These are phyloP conservation scores for Ctenopoma kingsleyae DNA, from an alignment of 2,797 vertebrate genomes.

Conservation along the genomic window DNA sequence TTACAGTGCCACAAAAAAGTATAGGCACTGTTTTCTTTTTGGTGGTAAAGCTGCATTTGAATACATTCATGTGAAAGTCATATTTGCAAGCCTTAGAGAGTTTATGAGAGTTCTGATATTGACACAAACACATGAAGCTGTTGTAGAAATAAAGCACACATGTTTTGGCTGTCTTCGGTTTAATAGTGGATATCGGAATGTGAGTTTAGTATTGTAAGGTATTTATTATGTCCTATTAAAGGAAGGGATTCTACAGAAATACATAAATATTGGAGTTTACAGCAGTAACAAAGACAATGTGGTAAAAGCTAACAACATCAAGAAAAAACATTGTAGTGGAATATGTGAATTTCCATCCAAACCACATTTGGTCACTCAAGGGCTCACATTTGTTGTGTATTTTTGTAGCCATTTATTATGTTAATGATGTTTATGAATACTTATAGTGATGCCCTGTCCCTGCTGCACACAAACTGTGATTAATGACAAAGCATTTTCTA, in stretches of 20 bases:
- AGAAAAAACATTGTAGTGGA: not conserved
- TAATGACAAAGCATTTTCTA: not conserved
- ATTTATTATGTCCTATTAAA: not conserved
- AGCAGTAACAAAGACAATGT: not conserved
- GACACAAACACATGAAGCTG: not conserved
- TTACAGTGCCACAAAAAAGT: slow-evolving; percentile 13
- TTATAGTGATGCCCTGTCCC: not conserved
- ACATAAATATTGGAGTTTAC: not conserved
- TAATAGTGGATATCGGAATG: not conserved
- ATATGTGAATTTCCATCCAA: slow-evolving; percentile 13
- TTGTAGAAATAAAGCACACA: too few relatives aligned
- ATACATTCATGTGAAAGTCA: slow-evolving; percentile 10
- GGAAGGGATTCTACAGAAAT: slow-evolving; percentile 9
- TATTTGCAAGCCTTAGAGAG: slow-evolving; percentile 3
- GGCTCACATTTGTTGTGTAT: slow-evolving; percentile 26
- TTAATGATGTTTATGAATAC: slow-evolving; percentile 1
- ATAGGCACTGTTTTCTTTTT: slow-evolving; percentile 15
- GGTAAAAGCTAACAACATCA: slow-evolving; percentile 13
- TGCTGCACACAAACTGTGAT: not conserved
- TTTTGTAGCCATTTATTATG: slow-evolving; percentile 34
- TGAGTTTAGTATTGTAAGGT: not conserved
- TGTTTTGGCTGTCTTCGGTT: too few relatives aligned
- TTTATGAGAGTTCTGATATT: too few relatives aligned
- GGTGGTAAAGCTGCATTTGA: slow-evolving; percentile 40
- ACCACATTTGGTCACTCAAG: slow-evolving; percentile 4